Evolutionary conservation across 2,797 vertebrate species (phyloP).

Genomic region (Manis javanica): DNA sequence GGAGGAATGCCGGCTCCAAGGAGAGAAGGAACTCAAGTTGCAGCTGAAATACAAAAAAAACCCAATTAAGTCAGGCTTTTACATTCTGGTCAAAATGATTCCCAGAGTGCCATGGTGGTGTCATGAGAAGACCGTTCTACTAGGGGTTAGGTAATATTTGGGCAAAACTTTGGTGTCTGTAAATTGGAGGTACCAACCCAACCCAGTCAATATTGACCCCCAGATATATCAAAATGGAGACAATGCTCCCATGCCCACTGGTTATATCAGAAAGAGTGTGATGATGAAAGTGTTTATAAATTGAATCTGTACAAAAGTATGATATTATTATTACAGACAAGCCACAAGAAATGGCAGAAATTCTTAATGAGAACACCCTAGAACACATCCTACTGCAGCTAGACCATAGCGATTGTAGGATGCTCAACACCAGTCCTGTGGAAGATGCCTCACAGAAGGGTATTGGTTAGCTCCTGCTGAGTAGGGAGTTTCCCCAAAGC

Average conservation of each 20-base stretch:
- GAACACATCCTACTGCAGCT: not conserved
- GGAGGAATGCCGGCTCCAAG: slow-evolving; percentile 83
- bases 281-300: not conserved
- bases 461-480: not conserved
- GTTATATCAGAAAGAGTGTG: not conserved
- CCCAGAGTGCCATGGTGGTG: not conserved
- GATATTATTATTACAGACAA: not conserved
- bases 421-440: not conserved
- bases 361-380: not conserved
- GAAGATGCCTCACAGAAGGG: not conserved
- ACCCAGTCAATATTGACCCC: not conserved
- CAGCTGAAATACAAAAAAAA: slow-evolving; percentile 83
- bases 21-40: slow-evolving; percentile 86
- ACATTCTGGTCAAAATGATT: not conserved
- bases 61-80: not conserved
- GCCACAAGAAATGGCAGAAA: not conserved
- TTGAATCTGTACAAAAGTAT: not conserved
- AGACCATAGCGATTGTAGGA: not conserved
- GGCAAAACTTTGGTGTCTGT: not conserved
- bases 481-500: not conserved
- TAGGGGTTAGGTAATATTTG: not conserved
- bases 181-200: not conserved
- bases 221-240: not conserved
- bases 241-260: not conserved
- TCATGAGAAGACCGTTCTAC: not conserved